Base-by-base conservation (phyloP, 2,113 vertebrate genomes). In the Donacobius atricapilla region DNA sequence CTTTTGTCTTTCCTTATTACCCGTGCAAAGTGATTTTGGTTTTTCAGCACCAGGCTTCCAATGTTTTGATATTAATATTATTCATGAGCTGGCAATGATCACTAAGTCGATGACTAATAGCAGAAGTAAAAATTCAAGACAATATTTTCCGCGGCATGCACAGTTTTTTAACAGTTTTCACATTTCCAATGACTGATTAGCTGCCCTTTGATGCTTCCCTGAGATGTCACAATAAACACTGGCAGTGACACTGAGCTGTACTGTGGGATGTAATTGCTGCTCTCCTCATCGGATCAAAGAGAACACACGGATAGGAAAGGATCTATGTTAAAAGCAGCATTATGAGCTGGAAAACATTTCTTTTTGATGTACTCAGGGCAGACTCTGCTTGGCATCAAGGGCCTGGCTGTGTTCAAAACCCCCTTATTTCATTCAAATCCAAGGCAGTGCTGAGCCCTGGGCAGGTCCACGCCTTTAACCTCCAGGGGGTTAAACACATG, bases 41-140 rank as follows among this genome's bases (percentile, higher is more conserved):
- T 92, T 97, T 93, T 94, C 61, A 82, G 90, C 92, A 96, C 73
- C 81, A 91, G 71, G 69, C 31, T 81, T 91, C 45, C 63, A 93
- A 63, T 92, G 72, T 66, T 93, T 94, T 75, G 57, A 82, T 91
- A 80, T 71, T 65, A 90, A 30, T 83, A 63, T 70, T 96, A 95
- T 96, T 96, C 96, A 97, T 97, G 95, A 97, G 95, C 95, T 97
- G 97, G 97, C 97, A 97, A 97, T 96, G 89, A 87, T 39, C 45
- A 88, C 70, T 48, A 83, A 61, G 27, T 71, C 16, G 31, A 92
- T 82, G 12, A 14, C 39, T 72, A 69, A 81, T 1, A 89, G 60
- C 33, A 88, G 53, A 73, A 61, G 39, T 63, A 68, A 83, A 95
- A 81, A n/a, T 47, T 45, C 63, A 53, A 85, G 35, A 54, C 64